phyloP scores from a whole-genome alignment of 2,888 invertebrate species.

The Meiosimyza platycephala region DNA sequence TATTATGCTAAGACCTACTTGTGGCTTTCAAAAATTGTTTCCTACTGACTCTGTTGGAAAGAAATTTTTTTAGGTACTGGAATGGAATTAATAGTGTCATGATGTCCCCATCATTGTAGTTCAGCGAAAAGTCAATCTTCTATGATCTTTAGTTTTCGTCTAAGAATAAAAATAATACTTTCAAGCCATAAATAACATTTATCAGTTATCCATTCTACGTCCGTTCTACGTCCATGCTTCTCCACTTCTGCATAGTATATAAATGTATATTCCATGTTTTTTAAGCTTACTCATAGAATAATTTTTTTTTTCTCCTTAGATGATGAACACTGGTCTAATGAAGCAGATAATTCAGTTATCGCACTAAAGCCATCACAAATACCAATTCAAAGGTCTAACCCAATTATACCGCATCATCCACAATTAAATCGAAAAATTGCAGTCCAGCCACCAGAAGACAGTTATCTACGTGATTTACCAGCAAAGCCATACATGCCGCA shows the following conservation, averaged over 20 bases:
- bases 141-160: no score
- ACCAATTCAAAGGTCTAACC: conserved; percentile 52
- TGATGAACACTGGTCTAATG: conserved; percentile 67
- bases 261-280: conserved; percentile 15
- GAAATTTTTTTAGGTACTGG: no score
- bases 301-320: conserved; percentile 49
- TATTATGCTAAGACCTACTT: no score
- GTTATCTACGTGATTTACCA: conserved; percentile 64
- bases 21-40: no score
- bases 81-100: no score
- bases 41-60: no score
- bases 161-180: no score
- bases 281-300: conserved; percentile 10
- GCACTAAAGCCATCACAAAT: conserved; percentile 65
- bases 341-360: conserved; percentile 66
- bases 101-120: no score
- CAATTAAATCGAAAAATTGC: conserved; percentile 63
- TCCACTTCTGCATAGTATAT: background rate
- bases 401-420: conserved; percentile 53
- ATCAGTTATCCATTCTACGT: background rate
- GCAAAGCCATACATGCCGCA: conserved; percentile 62
- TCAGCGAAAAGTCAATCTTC: no score
- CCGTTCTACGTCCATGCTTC: conserved; percentile 3
- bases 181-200: no score
- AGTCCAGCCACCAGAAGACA: conserved; percentile 63